Percentiles rank a stretch among this genome's conserved stretches.
Evolutionary conservation across 2,888 invertebrate species (phyloP).

Genomic region (Heliconius cydno): DNA sequence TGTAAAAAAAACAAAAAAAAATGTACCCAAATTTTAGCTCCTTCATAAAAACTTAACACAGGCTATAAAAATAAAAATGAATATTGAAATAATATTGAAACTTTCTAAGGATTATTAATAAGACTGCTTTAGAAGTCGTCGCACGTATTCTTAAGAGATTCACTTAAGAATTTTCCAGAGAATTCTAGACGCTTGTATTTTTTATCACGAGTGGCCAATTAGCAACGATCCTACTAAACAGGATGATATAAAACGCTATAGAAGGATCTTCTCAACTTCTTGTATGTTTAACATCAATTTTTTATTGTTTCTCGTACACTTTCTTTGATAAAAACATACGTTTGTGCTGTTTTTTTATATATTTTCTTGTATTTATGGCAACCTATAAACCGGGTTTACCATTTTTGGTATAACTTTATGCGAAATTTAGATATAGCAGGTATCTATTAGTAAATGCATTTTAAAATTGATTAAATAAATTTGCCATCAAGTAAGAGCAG

Average conservation of each 20-base stretch:
- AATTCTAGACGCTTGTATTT: conserved; percentile 24
- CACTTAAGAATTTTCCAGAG: conserved; percentile 23
- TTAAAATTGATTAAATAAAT: too few species aligned
- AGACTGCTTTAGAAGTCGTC: not conserved
- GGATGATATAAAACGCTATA: conserved; percentile 6
- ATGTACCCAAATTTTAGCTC: not conserved
- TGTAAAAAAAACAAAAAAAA: not conserved
- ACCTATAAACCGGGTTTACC: not conserved
- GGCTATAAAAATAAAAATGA: conserved; percentile 3
- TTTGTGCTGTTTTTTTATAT: not conserved
- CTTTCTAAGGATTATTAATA: conserved; percentile 21
- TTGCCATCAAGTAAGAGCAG: too few species aligned
- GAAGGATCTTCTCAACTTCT: conserved; percentile 11
- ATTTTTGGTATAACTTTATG: not conserved
- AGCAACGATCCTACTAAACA: conserved; percentile 22
- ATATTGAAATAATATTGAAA: conserved; percentile 11
- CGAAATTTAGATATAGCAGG: not conserved
- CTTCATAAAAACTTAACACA: not conserved
- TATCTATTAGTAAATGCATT: too few species aligned
- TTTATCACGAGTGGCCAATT: conserved; percentile 28
- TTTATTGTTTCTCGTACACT: conserved; percentile 13
- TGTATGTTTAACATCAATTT: conserved; percentile 14
- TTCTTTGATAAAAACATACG: not conserved
- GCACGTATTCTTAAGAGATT: conserved; percentile 22
- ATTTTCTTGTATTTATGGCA: not conserved